phyloP scores from a whole-genome alignment of 2,113 vertebrate species.

The Dipodomys spectabilis region DNA sequence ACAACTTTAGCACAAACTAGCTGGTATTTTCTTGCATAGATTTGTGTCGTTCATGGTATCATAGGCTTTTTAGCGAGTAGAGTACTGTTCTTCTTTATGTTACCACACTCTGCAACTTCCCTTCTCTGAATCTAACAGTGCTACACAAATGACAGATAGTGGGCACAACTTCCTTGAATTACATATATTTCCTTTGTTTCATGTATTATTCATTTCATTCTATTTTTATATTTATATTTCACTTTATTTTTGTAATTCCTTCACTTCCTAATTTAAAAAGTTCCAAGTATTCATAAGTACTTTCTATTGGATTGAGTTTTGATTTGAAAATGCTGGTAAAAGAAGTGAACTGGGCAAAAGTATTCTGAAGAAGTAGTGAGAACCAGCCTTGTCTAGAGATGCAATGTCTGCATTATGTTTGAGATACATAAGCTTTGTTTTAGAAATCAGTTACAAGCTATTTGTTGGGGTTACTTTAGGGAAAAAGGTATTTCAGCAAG shows the following conservation, averaged over 20 bases:
- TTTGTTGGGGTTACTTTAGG: background rate
- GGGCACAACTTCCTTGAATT: background rate
- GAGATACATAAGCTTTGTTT: background rate
- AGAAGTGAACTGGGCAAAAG: background rate
- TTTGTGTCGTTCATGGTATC: no score
- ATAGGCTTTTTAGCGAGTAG: background rate
- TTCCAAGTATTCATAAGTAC: background rate
- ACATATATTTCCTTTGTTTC: background rate
- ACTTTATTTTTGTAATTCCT: no score
- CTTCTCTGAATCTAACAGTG: background rate
- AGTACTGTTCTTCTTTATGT: background rate
- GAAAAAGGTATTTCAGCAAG: background rate
- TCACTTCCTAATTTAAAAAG: background rate
- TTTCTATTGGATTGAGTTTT: background rate
- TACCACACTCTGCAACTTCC: background rate
- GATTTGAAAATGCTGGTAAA: background rate
- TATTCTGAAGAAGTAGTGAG: background rate
- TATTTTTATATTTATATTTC: no score
- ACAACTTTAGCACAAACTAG: background rate
- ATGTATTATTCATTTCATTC: no score
- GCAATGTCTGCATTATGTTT: background rate
- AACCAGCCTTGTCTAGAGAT: background rate
- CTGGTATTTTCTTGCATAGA: background rate
- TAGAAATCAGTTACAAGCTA: background rate
- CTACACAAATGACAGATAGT: background rate